Evolutionary conservation across 2,797 vertebrate genomes (phyloP).

Genomic region (Momotus momota): DNA sequence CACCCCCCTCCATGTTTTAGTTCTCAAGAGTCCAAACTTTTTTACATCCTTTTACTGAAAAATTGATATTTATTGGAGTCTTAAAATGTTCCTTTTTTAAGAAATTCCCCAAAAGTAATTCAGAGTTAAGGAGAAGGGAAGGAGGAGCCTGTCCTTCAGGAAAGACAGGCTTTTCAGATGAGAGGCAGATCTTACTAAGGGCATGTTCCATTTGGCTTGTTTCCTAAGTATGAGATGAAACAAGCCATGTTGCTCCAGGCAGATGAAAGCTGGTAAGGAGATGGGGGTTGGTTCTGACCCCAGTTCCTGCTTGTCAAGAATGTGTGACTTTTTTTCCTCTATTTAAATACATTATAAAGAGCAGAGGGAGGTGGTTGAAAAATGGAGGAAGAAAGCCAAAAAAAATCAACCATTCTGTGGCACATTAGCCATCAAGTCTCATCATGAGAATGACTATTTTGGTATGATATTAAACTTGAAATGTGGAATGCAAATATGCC

Average conservation of each 20-base stretch:
- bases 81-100: neutral
- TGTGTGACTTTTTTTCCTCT: conserved; percentile 45
- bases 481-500: conserved; percentile 7
- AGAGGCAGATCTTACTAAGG: neutral
- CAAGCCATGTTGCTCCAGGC: conserved; percentile 39
- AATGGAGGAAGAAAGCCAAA: conserved; percentile 55
- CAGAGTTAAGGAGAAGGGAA: neutral
- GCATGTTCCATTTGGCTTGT: conserved; percentile 35
- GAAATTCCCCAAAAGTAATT: neutral
- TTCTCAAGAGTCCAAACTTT: neutral
- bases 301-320: conserved; percentile 58
- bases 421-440: conserved; percentile 29
- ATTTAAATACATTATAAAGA: conserved; percentile 44
- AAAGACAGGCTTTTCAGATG: neutral
- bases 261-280: conserved; percentile 48
- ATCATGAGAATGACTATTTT: neutral
- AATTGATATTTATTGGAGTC: neutral
- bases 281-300: conserved; percentile 46
- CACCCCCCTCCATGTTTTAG: too few species aligned
- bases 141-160: neutral
- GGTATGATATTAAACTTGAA: neutral
- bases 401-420: conserved; percentile 47
- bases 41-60: neutral
- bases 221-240: conserved; percentile 47
- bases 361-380: conserved; percentile 30